phyloP scores from a whole-genome alignment of 2,888 invertebrate genomes.

The Nomada ferruginata region DNA sequence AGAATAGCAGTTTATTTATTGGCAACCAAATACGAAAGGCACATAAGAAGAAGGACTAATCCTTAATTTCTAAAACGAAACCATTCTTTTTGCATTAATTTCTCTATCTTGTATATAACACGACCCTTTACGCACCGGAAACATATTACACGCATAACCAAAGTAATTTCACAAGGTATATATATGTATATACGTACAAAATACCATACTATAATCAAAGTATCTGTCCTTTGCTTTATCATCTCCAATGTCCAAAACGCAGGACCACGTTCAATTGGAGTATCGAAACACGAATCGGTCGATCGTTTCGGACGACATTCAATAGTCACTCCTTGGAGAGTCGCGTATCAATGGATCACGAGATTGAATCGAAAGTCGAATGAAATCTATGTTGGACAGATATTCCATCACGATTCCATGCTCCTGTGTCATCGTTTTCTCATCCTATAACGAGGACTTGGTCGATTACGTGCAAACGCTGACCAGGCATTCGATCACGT shows the following conservation, averaged over 20 bases:
- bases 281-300: neutral
- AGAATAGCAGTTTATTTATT: too few species aligned
- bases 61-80: too few species aligned
- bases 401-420: neutral
- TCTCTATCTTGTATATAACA: too few species aligned
- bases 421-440: slow-evolving; percentile 34
- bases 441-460: slow-evolving; percentile 36
- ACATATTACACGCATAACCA: too few species aligned
- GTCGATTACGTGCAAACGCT: slow-evolving; percentile 61
- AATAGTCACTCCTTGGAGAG: neutral
- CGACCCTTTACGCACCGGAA: too few species aligned
- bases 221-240: neutral
- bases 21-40: too few species aligned
- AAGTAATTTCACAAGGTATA: too few species aligned
- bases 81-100: too few species aligned
- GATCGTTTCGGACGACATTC: slow-evolving; percentile 3
- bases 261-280: neutral
- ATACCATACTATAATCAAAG: too few species aligned
- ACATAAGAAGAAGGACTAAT: too few species aligned
- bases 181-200: too few species aligned
- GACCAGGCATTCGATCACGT: slow-evolving; percentile 60
- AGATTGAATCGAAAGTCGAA: neutral
- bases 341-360: slow-evolving; percentile 1
- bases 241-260: neutral
- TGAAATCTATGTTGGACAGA: neutral